These are phyloP conservation scores for Hyphantria cunea DNA, from an alignment of 1,140 invertebrate genomes.

Conservation along the genomic window DNA sequence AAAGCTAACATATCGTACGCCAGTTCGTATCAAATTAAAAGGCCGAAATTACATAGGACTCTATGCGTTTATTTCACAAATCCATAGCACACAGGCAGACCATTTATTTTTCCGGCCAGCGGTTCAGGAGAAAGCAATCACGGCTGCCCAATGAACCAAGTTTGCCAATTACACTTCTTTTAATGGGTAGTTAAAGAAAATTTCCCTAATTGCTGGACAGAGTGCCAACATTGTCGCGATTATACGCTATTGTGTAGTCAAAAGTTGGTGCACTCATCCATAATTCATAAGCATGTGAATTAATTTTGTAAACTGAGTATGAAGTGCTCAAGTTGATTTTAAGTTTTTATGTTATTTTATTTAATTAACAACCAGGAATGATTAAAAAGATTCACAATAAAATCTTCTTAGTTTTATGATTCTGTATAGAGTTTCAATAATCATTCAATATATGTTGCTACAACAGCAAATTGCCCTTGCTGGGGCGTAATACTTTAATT, in stretches of 20 bases:
- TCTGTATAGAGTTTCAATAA: not conserved
- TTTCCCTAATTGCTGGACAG: conserved; percentile 50
- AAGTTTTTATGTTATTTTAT: conserved; percentile 5
- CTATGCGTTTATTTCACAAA: conserved; percentile 40
- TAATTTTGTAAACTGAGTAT: conserved; percentile 26
- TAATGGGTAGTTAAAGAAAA: conserved; percentile 59
- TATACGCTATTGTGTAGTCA: conserved; percentile 24
- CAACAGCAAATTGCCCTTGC: too few relatives aligned
- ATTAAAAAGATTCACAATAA: too few relatives aligned
- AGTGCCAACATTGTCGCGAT: conserved; percentile 28
- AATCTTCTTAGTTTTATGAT: not conserved
- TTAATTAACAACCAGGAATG: not conserved
- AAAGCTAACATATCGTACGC: too few relatives aligned
- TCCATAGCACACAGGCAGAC: conserved; percentile 36
- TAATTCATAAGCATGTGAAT: conserved; percentile 29
- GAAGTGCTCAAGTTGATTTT: conserved; percentile 11
- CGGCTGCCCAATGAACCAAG: conserved; percentile 59
- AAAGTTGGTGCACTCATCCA: conserved; percentile 25
- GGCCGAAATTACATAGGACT: conserved; percentile 29
- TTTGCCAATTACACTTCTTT: conserved; percentile 60
- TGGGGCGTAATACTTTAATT: too few relatives aligned
- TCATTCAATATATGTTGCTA: not conserved
- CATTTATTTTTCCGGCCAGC: conserved; percentile 54
- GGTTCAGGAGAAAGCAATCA: conserved; percentile 56
- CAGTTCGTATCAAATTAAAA: conserved; percentile 31